Percentiles rank a stretch among this genome's conserved stretches.
These are phyloP conservation scores for Laspeyria flexula DNA, from an alignment of 2,888 invertebrate genomes.

Conservation along the genomic window DNA sequence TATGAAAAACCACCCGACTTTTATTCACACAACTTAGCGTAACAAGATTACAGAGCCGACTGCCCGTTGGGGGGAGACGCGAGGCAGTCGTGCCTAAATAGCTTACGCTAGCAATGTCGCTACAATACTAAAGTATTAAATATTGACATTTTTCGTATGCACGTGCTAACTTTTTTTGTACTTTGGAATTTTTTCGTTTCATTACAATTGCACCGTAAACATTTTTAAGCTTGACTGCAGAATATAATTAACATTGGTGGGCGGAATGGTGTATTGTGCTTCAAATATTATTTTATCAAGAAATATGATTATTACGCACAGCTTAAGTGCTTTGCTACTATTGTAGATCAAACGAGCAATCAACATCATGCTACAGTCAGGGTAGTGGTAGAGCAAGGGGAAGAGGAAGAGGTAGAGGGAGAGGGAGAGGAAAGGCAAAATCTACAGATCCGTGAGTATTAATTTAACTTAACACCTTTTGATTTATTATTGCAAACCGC, in stretches of 20 bases:
- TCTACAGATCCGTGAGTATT: neutral
- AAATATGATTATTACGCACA: neutral
- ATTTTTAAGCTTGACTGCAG: neutral
- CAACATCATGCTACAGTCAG: neutral
- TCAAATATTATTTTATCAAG: neutral
- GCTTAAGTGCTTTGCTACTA: neutral
- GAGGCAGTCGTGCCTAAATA: too few species aligned
- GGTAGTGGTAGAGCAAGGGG: neutral
- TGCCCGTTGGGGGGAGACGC: too few species aligned
- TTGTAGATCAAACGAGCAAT: neutral
- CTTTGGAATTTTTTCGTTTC: neutral
- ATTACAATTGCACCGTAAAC: neutral
- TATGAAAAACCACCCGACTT: too few species aligned
- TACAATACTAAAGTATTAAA: too few species aligned
- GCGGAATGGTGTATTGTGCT: neutral
- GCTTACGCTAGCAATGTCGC: too few species aligned
- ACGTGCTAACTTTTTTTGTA: neutral
- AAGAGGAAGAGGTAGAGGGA: neutral
- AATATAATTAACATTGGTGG: neutral
- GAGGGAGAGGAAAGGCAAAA: neutral
- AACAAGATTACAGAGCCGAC: too few species aligned
- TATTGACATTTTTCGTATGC: neutral
- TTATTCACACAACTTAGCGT: too few species aligned
- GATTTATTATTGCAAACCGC: neutral
- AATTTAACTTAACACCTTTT: neutral